Base-by-base conservation (phyloP, 2,113 vertebrate genomes). In the Seriola dumerili region DNA sequence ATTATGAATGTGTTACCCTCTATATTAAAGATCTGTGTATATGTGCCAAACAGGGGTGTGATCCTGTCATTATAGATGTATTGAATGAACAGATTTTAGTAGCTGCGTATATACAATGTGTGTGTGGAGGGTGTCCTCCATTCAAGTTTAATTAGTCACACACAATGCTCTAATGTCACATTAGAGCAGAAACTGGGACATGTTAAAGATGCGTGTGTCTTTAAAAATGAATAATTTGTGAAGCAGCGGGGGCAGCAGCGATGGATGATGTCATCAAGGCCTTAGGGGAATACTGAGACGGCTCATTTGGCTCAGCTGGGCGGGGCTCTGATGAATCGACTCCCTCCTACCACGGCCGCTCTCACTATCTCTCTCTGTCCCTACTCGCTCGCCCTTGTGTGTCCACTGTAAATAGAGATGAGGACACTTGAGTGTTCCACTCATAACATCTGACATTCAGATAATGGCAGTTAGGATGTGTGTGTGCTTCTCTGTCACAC, bases 181-280 rank as follows among this genome's bases (percentile, higher is more conserved):
- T 50, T 5, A 38, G 25, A 76, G 42, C 46, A 78, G 57, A 62
- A 85, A 72, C 11, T 76, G 55, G 71, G 70, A 11, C 16, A 3
- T 19, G 16, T 38, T 25, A 0, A 68, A 46, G 13, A 40, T 63
- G 16, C 63, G 76, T 72, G 66, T 67, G 48, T 83, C 58, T 69
- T 21, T 34, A 21, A 62, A 63, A 17, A 84, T 85, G 57, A 85
- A 84, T 84, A 62, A 75, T 72, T 21, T 0, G 52, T 72, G 63
- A 61, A 82, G 63, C 67, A 40, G 65, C 5, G 10, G 69, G 62
- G 12, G 10, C 54, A 68, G 67, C 38, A 36, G 69, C 25, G 5
- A 16, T 54, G 46, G 68, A 78, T 74, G 85, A 88, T 88, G 73
- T 90, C 89, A 89, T 85, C 54, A 57, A 3, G 23, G 59, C 83